These are phyloP conservation scores for Myrmecophaga tridactyla DNA, from an alignment of 2,113 vertebrate genomes.

Conservation along the genomic window DNA sequence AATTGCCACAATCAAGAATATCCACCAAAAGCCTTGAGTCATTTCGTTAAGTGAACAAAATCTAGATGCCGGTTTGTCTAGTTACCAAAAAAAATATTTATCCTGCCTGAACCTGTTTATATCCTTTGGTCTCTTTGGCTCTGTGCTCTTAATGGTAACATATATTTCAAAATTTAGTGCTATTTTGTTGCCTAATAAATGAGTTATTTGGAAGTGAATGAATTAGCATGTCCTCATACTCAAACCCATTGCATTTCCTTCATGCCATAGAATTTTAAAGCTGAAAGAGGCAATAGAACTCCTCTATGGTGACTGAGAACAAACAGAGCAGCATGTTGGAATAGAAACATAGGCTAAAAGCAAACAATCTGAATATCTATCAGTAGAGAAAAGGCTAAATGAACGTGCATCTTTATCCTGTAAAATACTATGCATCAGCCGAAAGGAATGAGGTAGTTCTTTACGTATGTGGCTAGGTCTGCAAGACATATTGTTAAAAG, in stretches of 20 bases:
- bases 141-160: not conserved
- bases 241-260: not conserved
- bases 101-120: not conserved
- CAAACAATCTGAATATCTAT: not conserved
- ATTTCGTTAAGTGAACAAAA: not conserved
- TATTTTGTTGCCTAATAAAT: slow-evolving; percentile 14
- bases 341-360: not conserved
- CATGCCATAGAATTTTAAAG: not conserved
- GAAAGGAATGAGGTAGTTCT: not conserved
- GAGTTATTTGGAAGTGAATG: not conserved
- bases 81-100: not conserved
- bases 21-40: not conserved
- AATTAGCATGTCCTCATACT: not conserved
- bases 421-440: not conserved
- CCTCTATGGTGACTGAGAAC: not conserved
- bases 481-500: not conserved
- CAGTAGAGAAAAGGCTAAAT: not conserved
- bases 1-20: slow-evolving; percentile 41
- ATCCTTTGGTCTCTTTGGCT: not conserved
- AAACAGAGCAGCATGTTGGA: not conserved
- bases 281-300: not conserved
- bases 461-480: not conserved
- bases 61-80: not conserved
- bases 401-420: not conserved
- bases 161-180: slow-evolving; percentile 22